Evolutionary conservation across 2,797 vertebrate genomes (phyloP), one percentile per base, ranked within the genome.

Genomic region (Gallinago stenura): DNA sequence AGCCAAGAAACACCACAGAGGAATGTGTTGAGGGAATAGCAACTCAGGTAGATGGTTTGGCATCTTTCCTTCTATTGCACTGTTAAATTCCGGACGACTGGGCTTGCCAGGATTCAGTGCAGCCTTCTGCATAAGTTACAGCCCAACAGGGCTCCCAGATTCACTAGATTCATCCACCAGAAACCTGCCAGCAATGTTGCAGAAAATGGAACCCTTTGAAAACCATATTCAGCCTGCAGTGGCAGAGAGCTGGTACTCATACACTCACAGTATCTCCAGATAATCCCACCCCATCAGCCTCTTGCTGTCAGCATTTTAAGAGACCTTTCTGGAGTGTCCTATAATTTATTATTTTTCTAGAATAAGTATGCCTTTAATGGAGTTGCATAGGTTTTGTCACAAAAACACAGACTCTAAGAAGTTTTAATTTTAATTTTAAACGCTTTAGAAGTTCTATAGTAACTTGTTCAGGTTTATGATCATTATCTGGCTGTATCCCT

Each of bases 41-140:
- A 88, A 81, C 84, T 94, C 90, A 93, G 96, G 94, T 97, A 94
- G 88, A 93, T 35, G 43, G 71, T 66, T 92, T 97, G 92, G 94
- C 94, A 62, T 14, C 15, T 89, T 93, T 96, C 86, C 86, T 92
- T 84, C 73, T 82, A 60, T 45, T 87, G 35, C 92, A 84, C 77
- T 35, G 6, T 89, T 92, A 76, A 93, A 93, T 90, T 92, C 92
- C 21, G 1, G 56, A 76, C 46, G 25, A 60, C 26, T 53, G 25
- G 13, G 35, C 68, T 96, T 92, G 83, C 56, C 86, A 97, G 90
- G 51, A 76, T 53, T 84, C 66, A 77, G 56, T 35, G 22, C 60
- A 68, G 72, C 58, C 43, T 87, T 95, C 58, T 87, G 62, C 30
- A 19, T 58, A 92, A 90, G 35, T 79, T 94, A 91, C 45, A 92